A percentile compares a stretch with the other conserved stretches of the same genome.
Conservation (phyloP, 2,797 vertebrate species). For the Triplophysa yarkandensis region DNA sequence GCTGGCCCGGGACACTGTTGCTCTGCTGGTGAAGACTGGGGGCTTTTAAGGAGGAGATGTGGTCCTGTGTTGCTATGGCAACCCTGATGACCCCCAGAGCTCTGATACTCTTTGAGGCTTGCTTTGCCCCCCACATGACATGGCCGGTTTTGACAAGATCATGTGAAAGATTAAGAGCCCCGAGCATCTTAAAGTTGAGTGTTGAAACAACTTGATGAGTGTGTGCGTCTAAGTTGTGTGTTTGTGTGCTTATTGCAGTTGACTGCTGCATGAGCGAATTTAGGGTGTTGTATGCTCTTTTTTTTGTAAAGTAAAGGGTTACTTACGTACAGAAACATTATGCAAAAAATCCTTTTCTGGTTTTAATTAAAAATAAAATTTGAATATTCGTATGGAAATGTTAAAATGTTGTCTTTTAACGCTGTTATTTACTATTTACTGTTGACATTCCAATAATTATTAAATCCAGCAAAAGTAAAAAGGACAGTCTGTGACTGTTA, state of each 20-base stretch:
- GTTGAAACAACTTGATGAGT: constrained; percentile 22
- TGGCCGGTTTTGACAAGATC: constrained; percentile 67
- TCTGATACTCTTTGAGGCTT: constrained; percentile 62
- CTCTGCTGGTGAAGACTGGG: constrained; percentile 46
- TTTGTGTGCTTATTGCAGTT: not conserved
- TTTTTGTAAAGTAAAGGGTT: not conserved
- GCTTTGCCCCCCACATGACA: constrained; percentile 63
- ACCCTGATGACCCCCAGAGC: constrained; percentile 64
- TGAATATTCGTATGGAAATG: not conserved
- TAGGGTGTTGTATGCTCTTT: not conserved
- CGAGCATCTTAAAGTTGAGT: constrained; percentile 18
- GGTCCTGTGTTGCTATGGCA: constrained; percentile 60
- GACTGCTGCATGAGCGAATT: not conserved
- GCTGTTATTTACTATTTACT: not conserved
- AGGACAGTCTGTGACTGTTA: not conserved
- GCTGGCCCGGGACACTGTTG: constrained; percentile 50
- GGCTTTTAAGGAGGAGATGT: constrained; percentile 55
- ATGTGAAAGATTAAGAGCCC: constrained; percentile 66
- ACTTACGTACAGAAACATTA: not conserved
- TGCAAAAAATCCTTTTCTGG: not conserved
- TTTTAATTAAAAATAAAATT: too few species aligned
- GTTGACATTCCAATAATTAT: not conserved
- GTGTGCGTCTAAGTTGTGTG: not conserved
- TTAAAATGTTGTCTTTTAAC: not conserved
- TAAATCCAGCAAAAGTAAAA: not conserved